Evolutionary conservation across 2,797 vertebrate genomes (phyloP).

Genomic region (Holocentrus rufus): DNA sequence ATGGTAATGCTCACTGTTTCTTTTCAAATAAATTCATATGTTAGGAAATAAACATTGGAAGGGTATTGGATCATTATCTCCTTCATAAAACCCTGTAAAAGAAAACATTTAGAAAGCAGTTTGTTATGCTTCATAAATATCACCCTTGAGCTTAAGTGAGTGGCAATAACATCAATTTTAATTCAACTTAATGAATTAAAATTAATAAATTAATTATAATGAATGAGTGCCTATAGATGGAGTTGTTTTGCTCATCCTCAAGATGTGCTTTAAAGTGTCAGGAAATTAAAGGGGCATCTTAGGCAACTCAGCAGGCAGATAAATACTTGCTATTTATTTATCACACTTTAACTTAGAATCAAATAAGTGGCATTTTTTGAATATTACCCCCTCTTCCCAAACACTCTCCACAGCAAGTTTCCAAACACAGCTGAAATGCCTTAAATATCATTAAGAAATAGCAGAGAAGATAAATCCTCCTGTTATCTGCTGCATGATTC

Average conservation of each 20-base stretch:
- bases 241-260: not conserved
- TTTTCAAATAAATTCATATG: too few relatives aligned
- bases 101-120: too few relatives aligned
- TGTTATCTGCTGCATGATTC: conserved; percentile 20
- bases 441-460: conserved; percentile 28
- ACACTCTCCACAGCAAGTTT: conserved; percentile 29
- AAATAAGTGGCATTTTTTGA: too few relatives aligned
- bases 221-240: too few relatives aligned
- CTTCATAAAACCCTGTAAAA: too few relatives aligned
- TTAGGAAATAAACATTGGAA: too few relatives aligned
- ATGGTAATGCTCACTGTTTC: too few relatives aligned
- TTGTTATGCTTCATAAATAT: not conserved
- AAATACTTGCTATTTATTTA: not conserved
- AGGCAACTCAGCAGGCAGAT: too few relatives aligned
- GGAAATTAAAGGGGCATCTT: conserved; percentile 47
- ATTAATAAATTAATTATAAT: too few relatives aligned
- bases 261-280: conserved; percentile 17
- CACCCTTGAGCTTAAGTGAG: not conserved
- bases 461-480: not conserved
- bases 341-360: not conserved
- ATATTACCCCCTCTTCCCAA: not conserved
- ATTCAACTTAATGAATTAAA: too few relatives aligned
- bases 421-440: conserved; percentile 40
- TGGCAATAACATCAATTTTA: too few relatives aligned
- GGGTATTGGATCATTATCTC: too few relatives aligned